Percentiles rank a stretch among this genome's conserved stretches.
Evolutionary conservation across 1,140 invertebrate genomes (phyloP).

Genomic region (Drosophila lacteicornis): DNA sequence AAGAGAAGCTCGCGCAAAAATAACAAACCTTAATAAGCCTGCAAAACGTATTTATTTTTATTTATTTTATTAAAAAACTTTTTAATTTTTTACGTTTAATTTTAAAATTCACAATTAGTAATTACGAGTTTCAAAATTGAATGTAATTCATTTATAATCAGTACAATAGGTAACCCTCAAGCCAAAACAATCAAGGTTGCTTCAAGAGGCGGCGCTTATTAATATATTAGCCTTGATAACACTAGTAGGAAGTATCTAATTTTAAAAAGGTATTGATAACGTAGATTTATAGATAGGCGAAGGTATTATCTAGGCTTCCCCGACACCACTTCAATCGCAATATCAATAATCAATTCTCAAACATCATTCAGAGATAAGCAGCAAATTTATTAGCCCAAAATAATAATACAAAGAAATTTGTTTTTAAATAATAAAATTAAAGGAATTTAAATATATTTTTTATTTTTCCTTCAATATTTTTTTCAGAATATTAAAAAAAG

Average conservation of each 20-base stretch:
- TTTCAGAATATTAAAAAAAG: too few species aligned
- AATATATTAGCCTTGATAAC: slow-evolving; percentile 1
- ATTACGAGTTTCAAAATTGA: background rate
- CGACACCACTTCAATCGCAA: background rate
- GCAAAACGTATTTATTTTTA: too few species aligned
- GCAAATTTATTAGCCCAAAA: background rate
- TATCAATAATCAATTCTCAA: slow-evolving; percentile 32
- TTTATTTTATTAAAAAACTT: background rate
- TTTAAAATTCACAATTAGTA: too few species aligned
- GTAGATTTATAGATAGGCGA: slow-evolving; percentile 11
- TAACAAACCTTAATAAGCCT: too few species aligned
- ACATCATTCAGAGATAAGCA: slow-evolving; percentile 19
- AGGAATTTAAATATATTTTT: background rate
- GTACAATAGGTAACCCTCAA: background rate
- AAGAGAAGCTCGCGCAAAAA: background rate
- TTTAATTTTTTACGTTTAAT: background rate
- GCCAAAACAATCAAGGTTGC: background rate
- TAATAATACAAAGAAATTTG: background rate
- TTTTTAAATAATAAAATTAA: background rate
- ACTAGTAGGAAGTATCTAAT: slow-evolving; percentile 7
- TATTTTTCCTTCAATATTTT: background rate
- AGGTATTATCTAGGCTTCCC: slow-evolving; percentile 17
- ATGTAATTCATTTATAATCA: too few species aligned
- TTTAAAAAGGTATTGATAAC: slow-evolving; percentile 26
- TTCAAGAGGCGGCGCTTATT: background rate